Percentiles rank a stretch among this genome's conserved stretches.
Conservation (phyloP, 1,140 invertebrate species). For the Eciton burchellii region DNA sequence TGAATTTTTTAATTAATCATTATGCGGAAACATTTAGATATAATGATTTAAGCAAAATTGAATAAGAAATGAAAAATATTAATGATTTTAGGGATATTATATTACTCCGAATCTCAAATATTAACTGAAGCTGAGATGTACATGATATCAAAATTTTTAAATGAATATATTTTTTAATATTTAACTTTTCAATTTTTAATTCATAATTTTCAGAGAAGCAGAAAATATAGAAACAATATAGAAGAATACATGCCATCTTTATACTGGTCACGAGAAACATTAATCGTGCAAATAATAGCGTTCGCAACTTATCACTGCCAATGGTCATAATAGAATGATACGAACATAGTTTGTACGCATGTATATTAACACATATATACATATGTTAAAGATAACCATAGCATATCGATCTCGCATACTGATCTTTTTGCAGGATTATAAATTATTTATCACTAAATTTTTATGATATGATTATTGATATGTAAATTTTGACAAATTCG, state of each 20-base stretch:
- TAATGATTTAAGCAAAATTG: no score
- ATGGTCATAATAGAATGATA: slow-evolving; percentile 65
- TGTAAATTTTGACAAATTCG: not conserved
- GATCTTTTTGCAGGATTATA: not conserved
- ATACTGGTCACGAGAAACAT: slow-evolving; percentile 31
- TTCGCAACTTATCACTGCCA: slow-evolving; percentile 63
- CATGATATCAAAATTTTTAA: slow-evolving; percentile 57
- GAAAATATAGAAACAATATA: not conserved
- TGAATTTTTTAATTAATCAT: no score
- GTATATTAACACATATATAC: slow-evolving; percentile 18
- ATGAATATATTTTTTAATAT: slow-evolving; percentile 10
- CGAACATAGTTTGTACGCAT: slow-evolving; percentile 11
- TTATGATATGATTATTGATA: no score
- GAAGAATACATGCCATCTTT: not conserved
- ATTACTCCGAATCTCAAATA: no score
- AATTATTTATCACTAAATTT: no score
- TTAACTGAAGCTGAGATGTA: slow-evolving; percentile 26
- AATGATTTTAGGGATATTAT: no score
- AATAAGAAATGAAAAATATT: no score
- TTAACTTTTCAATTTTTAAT: slow-evolving; percentile 5
- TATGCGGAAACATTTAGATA: no score
- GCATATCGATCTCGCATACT: slow-evolving; percentile 19
- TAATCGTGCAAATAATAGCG: slow-evolving; percentile 14
- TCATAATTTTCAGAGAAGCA: not conserved
- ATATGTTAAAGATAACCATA: not conserved